Conservation (phyloP, 2,113 vertebrate species). For the Osmerus eperlanus region DNA sequence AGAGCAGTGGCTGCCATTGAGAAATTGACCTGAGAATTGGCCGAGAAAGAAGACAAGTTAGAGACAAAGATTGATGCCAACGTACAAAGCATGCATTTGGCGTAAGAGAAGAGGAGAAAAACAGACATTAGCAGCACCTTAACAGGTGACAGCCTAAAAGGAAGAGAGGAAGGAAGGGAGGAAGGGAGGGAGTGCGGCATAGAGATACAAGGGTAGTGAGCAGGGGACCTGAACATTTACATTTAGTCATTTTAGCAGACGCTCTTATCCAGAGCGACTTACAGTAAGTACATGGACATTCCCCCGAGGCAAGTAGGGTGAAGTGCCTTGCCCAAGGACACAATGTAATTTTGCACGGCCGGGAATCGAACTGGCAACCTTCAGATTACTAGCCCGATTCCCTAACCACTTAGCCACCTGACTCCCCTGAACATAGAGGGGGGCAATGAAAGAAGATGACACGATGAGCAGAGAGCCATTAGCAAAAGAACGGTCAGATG, state of each 20-base stretch:
- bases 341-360: too few relatives aligned
- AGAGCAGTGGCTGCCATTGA: slow-evolving; percentile 88
- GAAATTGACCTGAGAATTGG: slow-evolving; percentile 78
- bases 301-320: too few relatives aligned
- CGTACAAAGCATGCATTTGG: too few relatives aligned
- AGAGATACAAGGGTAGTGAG: slow-evolving; percentile 16
- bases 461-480: not conserved
- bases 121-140: not conserved
- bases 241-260: too few relatives aligned
- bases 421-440: not conserved
- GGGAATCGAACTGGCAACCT: too few relatives aligned
- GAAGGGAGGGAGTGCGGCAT: not conserved
- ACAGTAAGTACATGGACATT: too few relatives aligned
- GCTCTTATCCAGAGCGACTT: too few relatives aligned
- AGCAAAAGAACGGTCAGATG: slow-evolving; percentile 14
- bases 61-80: too few relatives aligned
- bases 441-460: not conserved
- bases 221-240: slow-evolving; percentile 1
- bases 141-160: not conserved
- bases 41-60: slow-evolving; percentile 5
- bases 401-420: too few relatives aligned
- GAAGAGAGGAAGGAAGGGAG: slow-evolving; percentile 11
- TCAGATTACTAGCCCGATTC: too few relatives aligned
- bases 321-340: too few relatives aligned
- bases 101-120: not conserved